phyloP scores from a whole-genome alignment of 2,888 invertebrate genomes.

The Penaeus monodon region DNA sequence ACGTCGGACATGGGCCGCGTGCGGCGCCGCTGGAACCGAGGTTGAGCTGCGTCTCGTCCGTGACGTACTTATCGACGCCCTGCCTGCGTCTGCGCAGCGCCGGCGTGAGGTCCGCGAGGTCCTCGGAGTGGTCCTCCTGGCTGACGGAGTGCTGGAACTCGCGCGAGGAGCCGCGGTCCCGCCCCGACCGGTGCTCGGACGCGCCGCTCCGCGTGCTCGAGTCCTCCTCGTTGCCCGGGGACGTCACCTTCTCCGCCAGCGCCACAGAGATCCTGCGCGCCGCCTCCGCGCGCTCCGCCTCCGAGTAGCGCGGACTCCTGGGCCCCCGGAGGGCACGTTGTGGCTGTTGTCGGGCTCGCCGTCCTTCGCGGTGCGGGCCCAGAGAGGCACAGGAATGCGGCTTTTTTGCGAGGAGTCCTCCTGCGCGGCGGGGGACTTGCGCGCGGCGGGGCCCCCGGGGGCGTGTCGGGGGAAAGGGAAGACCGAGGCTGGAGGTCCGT shows the following conservation, averaged over 20 bases:
- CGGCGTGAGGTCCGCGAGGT: constrained; percentile 73
- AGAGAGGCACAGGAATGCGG: constrained; percentile 64
- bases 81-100: constrained; percentile 81
- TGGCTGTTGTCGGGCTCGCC: constrained; percentile 54
- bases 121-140: constrained; percentile 65
- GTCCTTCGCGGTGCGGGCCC: constrained; percentile 56
- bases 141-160: constrained; percentile 64
- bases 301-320: constrained; percentile 60
- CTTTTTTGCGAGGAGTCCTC: constrained; percentile 62
- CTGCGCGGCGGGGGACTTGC: constrained; percentile 49
- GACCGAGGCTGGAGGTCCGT: constrained; percentile 58
- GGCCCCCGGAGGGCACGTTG: constrained; percentile 54
- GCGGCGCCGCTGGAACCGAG: constrained; percentile 83
- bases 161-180: constrained; percentile 48
- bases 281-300: constrained; percentile 60
- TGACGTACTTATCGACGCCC: constrained; percentile 85
- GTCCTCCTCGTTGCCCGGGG: constrained; percentile 63
- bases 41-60: constrained; percentile 85
- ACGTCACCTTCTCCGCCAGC: constrained; percentile 60
- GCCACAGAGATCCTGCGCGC: constrained; percentile 58
- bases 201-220: constrained; percentile 61
- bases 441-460: constrained; percentile 37
- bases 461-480: constrained; percentile 60
- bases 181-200: constrained; percentile 56
- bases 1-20: constrained; percentile 69